Evolutionary conservation across 2,113 vertebrate species (phyloP).

Genomic region (Rhinopomastus cyanomelas): DNA sequence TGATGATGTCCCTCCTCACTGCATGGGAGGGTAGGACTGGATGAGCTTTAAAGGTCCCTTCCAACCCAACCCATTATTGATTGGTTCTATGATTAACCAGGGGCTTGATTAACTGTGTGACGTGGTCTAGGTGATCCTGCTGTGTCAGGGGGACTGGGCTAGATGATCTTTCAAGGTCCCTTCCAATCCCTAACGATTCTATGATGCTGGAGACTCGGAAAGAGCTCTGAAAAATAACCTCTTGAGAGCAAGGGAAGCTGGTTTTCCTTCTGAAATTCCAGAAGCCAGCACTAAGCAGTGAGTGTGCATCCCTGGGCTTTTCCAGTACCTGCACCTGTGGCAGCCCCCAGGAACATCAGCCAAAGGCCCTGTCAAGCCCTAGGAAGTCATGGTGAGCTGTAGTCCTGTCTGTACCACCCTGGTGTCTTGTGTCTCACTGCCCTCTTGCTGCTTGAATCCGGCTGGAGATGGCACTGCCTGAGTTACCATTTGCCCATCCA

Average conservation of each 20-base stretch:
- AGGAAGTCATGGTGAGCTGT: neutral
- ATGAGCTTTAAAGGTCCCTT: no score
- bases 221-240: neutral
- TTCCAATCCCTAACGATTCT: no score
- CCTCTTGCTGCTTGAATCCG: neutral
- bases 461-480: neutral
- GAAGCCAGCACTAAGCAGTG: fast-evolving
- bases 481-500: neutral
- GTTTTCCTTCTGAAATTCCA: neutral
- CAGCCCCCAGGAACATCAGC: neutral
- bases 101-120: no score
- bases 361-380: neutral
- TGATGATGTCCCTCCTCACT: no score
- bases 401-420: neutral
- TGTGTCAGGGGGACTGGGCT: no score
- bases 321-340: neutral
- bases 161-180: no score
- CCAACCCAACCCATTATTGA: no score
- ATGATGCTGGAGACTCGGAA: neutral
- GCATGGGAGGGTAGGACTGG: no score
- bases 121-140: no score
- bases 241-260: neutral
- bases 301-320: neutral
- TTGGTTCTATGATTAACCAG: no score
- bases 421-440: neutral